Base-by-base conservation (phyloP, 2,797 vertebrate genomes). In the Hafferia zeledoni region DNA sequence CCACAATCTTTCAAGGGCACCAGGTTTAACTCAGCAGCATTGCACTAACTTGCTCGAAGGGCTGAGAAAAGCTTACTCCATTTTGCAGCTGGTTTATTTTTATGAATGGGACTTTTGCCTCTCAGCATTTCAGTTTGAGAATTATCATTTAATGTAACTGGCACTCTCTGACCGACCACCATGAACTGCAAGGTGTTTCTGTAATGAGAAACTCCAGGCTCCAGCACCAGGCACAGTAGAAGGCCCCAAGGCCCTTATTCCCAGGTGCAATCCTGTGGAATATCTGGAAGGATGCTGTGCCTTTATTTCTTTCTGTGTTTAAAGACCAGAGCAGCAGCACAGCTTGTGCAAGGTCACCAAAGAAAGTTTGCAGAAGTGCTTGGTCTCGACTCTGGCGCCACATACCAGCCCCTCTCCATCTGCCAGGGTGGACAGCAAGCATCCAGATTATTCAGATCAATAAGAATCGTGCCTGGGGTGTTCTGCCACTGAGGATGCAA, bases 1-100 rank as follows among this genome's bases (percentile, higher is more conserved):
- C 81, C 67, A 90, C 56, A 76, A 56, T 50, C 53, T 87, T 85
- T 81, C 90, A 84, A 89, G 90, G 91, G 55, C 80, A 81, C 16
- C 0, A 3, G 16, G 11, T 55, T 80, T 35, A 83, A 71, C 77
- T 76, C 12, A 22, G 3, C 63, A 49, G 83, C 22, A 5, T 22
- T 7, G 6, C 33, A 23, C 79, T 56, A 57, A 83, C 44, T 72
- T 5, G 0, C 20, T 25, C 0, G 3, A 85, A 61, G 1, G 4
- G 28, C 57, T 6, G 3, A 55, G 59, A 72, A 49, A 35, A 67
- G 47, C 69, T 86, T 30, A 49, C 39, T 76, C 67, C 55, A 46
- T 93, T 90, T 82, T 87, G 56, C 75, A 85, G 78, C 31, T 30
- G 19, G 8, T 59, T 67, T 52, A 25, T 60, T 69, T 75, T 82